These are phyloP conservation scores for Nephrotoma appendiculata DNA, from an alignment of 2,888 invertebrate species.

Conservation along the genomic window DNA sequence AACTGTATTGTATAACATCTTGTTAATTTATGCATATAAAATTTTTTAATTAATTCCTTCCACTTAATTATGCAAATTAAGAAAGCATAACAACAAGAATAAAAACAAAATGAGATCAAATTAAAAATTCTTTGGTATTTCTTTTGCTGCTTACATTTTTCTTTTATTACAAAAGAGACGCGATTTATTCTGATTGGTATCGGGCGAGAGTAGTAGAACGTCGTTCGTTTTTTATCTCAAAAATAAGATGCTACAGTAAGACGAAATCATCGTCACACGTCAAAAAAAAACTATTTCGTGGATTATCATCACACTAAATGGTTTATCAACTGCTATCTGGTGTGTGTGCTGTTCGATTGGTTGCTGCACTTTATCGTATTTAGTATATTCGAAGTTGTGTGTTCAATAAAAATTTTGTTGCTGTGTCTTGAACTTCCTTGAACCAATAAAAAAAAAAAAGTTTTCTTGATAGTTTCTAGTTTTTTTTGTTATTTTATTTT, in stretches of 20 bases:
- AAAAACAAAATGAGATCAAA: neutral
- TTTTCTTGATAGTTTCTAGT: neutral
- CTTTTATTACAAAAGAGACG: neutral
- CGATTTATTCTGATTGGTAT: neutral
- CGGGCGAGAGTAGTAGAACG: neutral
- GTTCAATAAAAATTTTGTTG: neutral
- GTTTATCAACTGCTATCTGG: neutral
- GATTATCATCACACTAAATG: neutral
- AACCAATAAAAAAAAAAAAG: neutral
- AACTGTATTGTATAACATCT: neutral
- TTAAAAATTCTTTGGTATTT: neutral
- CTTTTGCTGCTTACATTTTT: neutral
- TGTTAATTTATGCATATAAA: neutral
- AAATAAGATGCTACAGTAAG: neutral
- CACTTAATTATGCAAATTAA: neutral
- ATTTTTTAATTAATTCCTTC: neutral
- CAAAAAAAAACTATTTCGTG: neutral
- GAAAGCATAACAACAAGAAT: neutral
- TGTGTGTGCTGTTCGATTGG: neutral
- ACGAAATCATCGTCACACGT: neutral
- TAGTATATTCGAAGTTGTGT: neutral
- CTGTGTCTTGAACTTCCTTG: neutral
- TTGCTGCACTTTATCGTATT: neutral
- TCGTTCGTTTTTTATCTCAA: neutral
- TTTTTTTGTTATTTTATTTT: neutral